Conservation (phyloP, 92 coral and sea anemone species). For the Palythoa grandiflora region DNA sequence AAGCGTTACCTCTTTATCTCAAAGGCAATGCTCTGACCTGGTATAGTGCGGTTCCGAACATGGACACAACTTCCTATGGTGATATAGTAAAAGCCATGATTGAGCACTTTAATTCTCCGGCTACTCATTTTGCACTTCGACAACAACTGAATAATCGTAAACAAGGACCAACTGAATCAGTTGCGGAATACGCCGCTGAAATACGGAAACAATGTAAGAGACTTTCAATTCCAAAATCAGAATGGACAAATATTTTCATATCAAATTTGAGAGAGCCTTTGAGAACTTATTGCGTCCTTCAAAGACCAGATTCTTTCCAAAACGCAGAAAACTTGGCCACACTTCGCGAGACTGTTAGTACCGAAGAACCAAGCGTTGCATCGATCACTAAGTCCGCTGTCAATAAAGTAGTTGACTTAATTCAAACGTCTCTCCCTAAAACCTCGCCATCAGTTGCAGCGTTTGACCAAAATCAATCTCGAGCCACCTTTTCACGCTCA, state of each 20-base stretch:
- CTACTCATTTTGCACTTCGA: constrained; percentile 47
- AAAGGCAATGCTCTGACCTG: constrained; percentile 56
- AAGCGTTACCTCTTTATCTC: constrained; percentile 54
- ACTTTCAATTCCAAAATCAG: constrained; percentile 35
- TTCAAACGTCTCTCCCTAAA: constrained; percentile 23
- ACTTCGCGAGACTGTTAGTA: constrained; percentile 43
- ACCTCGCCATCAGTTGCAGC: constrained; percentile 9
- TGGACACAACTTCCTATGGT: not conserved
- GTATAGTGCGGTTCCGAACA: constrained; percentile 50
- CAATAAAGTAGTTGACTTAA: constrained; percentile 10
- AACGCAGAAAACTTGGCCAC: constrained; percentile 61
- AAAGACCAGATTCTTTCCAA: constrained; percentile 58
- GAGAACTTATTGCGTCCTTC: constrained; percentile 47
- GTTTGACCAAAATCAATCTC: not conserved
- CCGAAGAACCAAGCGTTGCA: constrained; percentile 12
- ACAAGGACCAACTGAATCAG: constrained; percentile 45
- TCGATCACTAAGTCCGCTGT: constrained; percentile 4
- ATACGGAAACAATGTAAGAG: constrained; percentile 49
- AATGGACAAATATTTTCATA: constrained; percentile 56
- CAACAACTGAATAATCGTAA: constrained; percentile 48
- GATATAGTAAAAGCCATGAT: constrained; percentile 39
- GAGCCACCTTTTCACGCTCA: not conserved
- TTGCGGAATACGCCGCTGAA: constrained; percentile 51
- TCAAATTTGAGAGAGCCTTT: constrained; percentile 51
- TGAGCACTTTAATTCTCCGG: constrained; percentile 47